Percentiles rank a stretch among this genome's conserved stretches.
phyloP scores from a whole-genome alignment of 2,888 invertebrate genomes.

The Epirrhoe tristata region DNA sequence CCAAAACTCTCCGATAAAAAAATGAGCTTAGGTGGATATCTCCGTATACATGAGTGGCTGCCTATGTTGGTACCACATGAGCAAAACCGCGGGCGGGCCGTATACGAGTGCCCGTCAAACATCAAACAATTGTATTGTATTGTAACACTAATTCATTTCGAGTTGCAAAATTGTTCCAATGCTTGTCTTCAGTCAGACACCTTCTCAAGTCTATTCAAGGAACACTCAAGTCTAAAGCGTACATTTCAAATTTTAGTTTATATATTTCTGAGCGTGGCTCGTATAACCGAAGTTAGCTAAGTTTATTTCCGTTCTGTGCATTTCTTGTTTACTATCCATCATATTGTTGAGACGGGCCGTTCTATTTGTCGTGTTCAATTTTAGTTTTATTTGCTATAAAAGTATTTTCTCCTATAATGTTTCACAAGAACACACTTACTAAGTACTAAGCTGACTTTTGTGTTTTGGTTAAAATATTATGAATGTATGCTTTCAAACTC shows the following conservation, averaged over 20 bases:
- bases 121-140: neutral
- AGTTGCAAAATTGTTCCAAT: conserved; percentile 4
- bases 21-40: too few species aligned
- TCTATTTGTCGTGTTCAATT: conserved; percentile 66
- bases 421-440: neutral
- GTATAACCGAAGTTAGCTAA: conserved; percentile 62
- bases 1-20: too few species aligned
- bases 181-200: conserved; percentile 13
- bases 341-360: conserved; percentile 67
- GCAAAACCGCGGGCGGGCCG: too few species aligned
- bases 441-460: neutral
- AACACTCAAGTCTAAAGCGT: conserved; percentile 60
- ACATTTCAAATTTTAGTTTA: conserved; percentile 58
- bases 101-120: too few species aligned
- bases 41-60: too few species aligned
- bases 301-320: conserved; percentile 74
- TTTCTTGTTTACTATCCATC: conserved; percentile 76
- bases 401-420: conserved; percentile 38
- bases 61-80: too few species aligned
- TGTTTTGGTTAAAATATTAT: neutral
- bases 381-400: conserved; percentile 59
- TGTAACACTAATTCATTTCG: neutral
- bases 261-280: conserved; percentile 62
- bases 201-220: conserved; percentile 59
- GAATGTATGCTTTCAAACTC: too few species aligned